Evolutionary conservation across 2,113 vertebrate species (phyloP).

Genomic region (Falcunculus frontatus): DNA sequence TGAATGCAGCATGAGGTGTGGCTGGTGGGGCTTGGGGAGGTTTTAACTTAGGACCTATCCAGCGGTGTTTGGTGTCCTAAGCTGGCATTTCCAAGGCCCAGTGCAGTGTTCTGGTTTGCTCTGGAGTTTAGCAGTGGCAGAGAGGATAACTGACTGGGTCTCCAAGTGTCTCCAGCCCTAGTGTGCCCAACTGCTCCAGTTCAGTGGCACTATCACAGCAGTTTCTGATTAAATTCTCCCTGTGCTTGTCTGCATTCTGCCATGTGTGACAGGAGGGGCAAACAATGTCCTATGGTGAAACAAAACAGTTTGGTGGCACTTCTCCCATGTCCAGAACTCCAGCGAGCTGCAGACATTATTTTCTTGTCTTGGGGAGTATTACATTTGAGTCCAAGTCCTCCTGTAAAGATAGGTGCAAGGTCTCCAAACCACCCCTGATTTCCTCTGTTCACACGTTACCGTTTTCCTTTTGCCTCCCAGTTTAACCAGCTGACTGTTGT

Average conservation of each 20-base stretch:
- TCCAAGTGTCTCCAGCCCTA: background rate
- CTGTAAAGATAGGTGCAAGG: background rate
- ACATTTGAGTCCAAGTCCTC: background rate
- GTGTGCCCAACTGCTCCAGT: background rate
- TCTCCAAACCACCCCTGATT: background rate
- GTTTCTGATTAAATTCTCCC: background rate
- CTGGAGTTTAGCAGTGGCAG: background rate
- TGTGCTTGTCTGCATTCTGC: background rate
- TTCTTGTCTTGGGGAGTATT: background rate
- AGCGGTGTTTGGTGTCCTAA: rapidly evolving
- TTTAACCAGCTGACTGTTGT: background rate
- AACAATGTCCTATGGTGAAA: background rate
- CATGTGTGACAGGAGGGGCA: background rate
- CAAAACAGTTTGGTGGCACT: background rate
- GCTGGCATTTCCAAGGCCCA: background rate
- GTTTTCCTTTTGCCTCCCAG: background rate
- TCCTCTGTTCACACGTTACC: background rate
- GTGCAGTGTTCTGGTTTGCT: background rate
- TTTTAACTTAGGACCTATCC: too few species aligned
- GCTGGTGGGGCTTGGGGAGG: background rate
- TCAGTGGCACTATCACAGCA: background rate
- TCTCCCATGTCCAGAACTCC: background rate
- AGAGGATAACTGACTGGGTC: background rate
- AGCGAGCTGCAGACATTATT: background rate
- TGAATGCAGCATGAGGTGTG: rapidly evolving